Conservation (phyloP, 2,113 vertebrate species). For the Periophthalmodon schlosseri region DNA sequence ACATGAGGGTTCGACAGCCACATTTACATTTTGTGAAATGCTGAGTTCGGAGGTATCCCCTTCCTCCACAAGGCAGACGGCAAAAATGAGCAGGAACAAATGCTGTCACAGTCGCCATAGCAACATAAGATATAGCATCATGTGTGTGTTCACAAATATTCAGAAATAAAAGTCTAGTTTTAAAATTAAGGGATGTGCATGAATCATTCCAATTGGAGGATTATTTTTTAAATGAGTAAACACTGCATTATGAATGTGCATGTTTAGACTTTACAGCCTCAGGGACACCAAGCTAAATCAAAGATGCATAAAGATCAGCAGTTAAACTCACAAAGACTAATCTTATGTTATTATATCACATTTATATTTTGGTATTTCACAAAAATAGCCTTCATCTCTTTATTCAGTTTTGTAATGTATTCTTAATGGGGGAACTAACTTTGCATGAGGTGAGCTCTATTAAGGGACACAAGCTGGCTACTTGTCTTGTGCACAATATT, state of each 20-base stretch:
- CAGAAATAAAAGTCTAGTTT: background rate
- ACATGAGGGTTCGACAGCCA: constrained; percentile 51
- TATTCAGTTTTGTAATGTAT: background rate
- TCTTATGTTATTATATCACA: background rate
- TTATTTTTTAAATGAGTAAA: background rate
- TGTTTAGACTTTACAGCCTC: background rate
- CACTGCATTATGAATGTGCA: constrained; percentile 7
- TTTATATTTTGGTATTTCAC: background rate
- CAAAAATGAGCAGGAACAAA: constrained; percentile 7
- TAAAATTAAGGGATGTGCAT: background rate
- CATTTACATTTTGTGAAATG: constrained; percentile 47
- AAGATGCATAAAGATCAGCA: background rate
- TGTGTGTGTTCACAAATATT: background rate
- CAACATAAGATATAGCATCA: background rate
- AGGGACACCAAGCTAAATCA: background rate
- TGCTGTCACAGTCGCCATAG: background rate
- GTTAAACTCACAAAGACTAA: background rate
- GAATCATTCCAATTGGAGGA: background rate
- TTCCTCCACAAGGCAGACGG: constrained; percentile 6
- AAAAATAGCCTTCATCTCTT: background rate
- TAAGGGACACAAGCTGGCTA: background rate
- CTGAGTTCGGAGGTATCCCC: constrained; percentile 26
- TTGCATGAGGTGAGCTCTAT: background rate
- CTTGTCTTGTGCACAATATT: background rate
- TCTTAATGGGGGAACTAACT: background rate